phyloP scores from a whole-genome alignment of 2,113 vertebrate genomes.

The Falcunculus frontatus region DNA sequence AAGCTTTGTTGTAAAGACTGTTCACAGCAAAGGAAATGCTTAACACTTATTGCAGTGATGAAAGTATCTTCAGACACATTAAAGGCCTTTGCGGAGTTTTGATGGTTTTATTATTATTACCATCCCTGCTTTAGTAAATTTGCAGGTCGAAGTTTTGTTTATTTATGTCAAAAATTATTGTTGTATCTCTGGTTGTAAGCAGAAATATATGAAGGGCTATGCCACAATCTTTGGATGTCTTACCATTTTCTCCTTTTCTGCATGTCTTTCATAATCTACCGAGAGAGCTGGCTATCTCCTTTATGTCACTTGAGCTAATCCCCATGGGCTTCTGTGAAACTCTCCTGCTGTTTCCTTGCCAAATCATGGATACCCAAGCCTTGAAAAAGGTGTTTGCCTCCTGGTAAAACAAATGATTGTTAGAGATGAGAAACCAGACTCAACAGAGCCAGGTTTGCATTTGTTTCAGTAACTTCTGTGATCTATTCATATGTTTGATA shows the following conservation, averaged over 20 bases:
- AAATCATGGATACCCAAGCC: neutral
- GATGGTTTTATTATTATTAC: slow-evolving; percentile 55
- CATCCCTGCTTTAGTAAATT: slow-evolving; percentile 22
- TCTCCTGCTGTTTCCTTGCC: neutral
- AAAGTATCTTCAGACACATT: slow-evolving; percentile 43
- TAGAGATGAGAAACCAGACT: neutral
- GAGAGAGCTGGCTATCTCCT: neutral
- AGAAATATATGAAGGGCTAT: neutral
- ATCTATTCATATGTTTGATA: neutral
- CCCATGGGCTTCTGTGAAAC: neutral
- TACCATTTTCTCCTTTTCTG: neutral
- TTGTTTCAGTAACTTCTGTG: neutral
- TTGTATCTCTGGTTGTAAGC: neutral
- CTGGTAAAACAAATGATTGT: neutral
- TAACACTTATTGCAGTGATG: slow-evolving; percentile 61
- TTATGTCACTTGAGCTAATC: neutral
- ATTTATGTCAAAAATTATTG: slow-evolving; percentile 35
- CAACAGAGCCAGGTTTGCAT: neutral
- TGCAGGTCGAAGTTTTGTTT: slow-evolving; percentile 28
- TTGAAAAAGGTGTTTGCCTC: neutral
- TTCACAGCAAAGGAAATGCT: slow-evolving; percentile 41
- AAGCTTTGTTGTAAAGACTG: slow-evolving; percentile 55
- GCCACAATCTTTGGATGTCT: neutral
- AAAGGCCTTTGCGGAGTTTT: slow-evolving; percentile 52
- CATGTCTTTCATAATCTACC: neutral